These are phyloP conservation scores for Tetranychus cinnabarinus DNA, from an alignment of 1,140 invertebrate species.

Conservation along the genomic window DNA sequence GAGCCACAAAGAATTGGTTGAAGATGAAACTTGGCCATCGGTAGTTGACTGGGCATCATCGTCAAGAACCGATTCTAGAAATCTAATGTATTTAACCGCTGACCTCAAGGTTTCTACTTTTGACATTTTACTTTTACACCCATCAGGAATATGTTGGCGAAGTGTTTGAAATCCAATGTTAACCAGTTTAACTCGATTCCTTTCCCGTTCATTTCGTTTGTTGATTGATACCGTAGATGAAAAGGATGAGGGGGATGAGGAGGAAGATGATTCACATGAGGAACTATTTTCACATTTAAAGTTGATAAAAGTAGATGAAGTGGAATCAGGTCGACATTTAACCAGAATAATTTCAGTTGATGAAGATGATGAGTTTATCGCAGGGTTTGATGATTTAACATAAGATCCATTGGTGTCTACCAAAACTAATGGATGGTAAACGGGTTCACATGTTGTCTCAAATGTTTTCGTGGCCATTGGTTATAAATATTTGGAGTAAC, in stretches of 20 bases:
- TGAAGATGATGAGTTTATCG: not conserved
- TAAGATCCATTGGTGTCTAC: not conserved
- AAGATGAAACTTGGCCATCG: too few relatives aligned
- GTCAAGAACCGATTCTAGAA: conserved; percentile 31
- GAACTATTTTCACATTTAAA: too few relatives aligned
- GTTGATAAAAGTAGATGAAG: not conserved
- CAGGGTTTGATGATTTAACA: not conserved
- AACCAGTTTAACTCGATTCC: conserved; percentile 81
- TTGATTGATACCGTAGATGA: conserved; percentile 16
- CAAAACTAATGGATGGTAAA: too few relatives aligned
- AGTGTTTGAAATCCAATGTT: conserved; percentile 56
- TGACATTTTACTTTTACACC: conserved; percentile 56
- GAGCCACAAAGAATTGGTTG: too few relatives aligned
- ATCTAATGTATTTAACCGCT: conserved; percentile 76
- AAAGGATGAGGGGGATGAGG: too few relatives aligned
- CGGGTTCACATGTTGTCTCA: too few relatives aligned
- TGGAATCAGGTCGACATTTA: not conserved
- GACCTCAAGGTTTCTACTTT: conserved; percentile 82
- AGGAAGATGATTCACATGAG: too few relatives aligned
- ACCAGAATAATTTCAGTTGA: not conserved
- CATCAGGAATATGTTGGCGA: conserved; percentile 52
- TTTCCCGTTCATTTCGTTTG: conserved; percentile 65
- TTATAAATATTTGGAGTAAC: too few relatives aligned
- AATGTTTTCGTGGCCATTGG: too few relatives aligned
- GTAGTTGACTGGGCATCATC: not conserved